Evolutionary conservation across 2,113 vertebrate genomes (phyloP), one percentile per base, ranked within the genome.

Genomic region (Centrocercus urophasianus): DNA sequence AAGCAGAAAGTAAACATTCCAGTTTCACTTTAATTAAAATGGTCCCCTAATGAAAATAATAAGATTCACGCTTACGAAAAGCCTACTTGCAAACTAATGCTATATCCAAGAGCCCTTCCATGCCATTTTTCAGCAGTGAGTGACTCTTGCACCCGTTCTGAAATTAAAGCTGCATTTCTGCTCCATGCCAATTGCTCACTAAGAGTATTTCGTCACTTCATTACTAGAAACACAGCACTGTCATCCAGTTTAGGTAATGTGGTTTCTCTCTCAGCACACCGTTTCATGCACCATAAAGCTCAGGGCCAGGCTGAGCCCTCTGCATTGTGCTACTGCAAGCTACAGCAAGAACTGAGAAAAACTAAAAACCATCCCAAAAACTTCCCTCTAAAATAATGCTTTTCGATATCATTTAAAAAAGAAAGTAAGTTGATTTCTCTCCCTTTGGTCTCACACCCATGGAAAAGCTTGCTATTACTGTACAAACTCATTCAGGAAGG

Each of bases 1-100:
- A 92, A 89, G 94, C 83, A 73, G 69, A 87, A 64, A 94, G 92
- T 88, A 95, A 96, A 96, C 88, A 95, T 90, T 93, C 92, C 83
- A 93, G 93, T 93, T 93, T 95, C 88, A 43, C 79, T 95, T 96
- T 95, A 97, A 97, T 93, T 96, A 96, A 95, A 96, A 94, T 14
- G 61, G 76, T 86, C 89, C 48, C 88, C 48, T 96, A 93, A 88
- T 78, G 88, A 95, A 97, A 93, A 95, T 83, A 93, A 94, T 86
- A 89, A 90, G 54, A 90, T 84, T 75, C 86, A 86, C 2, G 3
- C 65, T 95, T 96, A 93, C 83, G 93, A 93, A 91, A 95, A 89
- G 85, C 79, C 86, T 93, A 74, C 91, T 91, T 94, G 88, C 80
- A 95, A 95, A 90, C 83, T 8, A 83, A 34, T 48, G 89, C 61